phyloP scores from a whole-genome alignment of 2,797 vertebrate species.

The Ptychobarbus kaznakovi region DNA sequence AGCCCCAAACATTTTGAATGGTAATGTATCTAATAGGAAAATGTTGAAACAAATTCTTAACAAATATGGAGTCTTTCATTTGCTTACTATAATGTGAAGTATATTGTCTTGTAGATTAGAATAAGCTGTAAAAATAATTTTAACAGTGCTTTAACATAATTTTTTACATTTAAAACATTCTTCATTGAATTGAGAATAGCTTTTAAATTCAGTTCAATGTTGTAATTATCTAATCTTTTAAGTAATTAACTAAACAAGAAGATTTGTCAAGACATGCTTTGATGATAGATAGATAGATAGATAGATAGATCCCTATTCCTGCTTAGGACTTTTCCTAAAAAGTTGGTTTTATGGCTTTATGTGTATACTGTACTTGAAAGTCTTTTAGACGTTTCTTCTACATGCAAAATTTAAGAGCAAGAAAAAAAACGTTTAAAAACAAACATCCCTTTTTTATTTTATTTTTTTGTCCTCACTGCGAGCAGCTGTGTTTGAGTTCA shows the following conservation, averaged over 20 bases:
- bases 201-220: not conserved
- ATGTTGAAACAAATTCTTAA: not conserved
- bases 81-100: not conserved
- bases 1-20: not conserved
- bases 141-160: not conserved
- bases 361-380: conserved; percentile 8
- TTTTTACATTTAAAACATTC: not conserved
- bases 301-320: not conserved
- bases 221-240: no score
- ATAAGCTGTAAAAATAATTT: not conserved
- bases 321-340: not conserved
- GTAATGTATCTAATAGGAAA: not conserved
- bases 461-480: conserved; percentile 36
- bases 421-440: conserved; percentile 12
- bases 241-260: no score
- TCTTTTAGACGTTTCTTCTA: conserved; percentile 16
- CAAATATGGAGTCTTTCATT: not conserved
- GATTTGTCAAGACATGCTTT: no score
- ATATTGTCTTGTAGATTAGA: not conserved
- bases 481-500: conserved; percentile 59
- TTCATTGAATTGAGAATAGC: not conserved
- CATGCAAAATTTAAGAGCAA: conserved; percentile 20
- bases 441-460: conserved; percentile 30
- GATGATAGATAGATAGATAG: not conserved
- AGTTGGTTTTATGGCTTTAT: not conserved